Evolutionary conservation across 2,888 invertebrate species (phyloP), one percentile per base, ranked within the genome.

Genomic region (Machimus rusticus): DNA sequence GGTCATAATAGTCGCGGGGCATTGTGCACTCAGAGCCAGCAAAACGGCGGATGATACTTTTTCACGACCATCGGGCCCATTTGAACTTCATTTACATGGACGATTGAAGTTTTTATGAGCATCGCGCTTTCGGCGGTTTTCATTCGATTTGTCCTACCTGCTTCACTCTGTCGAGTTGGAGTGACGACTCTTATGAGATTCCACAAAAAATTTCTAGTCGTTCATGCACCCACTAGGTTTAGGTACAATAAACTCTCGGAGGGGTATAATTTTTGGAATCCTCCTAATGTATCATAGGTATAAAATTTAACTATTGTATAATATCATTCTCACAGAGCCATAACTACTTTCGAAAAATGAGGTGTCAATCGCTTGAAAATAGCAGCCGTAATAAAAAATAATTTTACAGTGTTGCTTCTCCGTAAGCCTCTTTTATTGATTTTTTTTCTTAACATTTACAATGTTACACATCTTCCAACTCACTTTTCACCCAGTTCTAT

Each of bases 11-110:
- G 57, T 74, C 39, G 57, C 37, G 37, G 19, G 66, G 84, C 84
- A 57, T 84, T 66, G 66, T 74, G 28, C 51, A 31, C 37, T 66
- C 57, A n/a, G 43, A 57, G 23, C 84, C 39, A 84, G 57, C 66
- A 74, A 84, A 84, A 66, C 84, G 57, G 43, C 28, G 28, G 37
- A 66, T 84, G 66, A 66, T 66, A 23, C 66, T 66, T 66, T 57
- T 66, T 74, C 74, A 84, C 34, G 74, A 74, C 74, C 37, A 84
- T 74, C 76, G 39, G 66, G 66, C 12, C 57, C 39, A 74, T 84
- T 84, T 84, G 84, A 84, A 84, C 84, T 84, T 84, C 66, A 74
- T 84, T 84, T 84, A 84, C 84, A 74, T 84, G 84, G 84, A 66
- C 19, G 74, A 84, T 84, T 84, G 84, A 84, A 84, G 37, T 84